These are phyloP conservation scores for Siniperca undulata DNA, from an alignment of 2,797 vertebrate species.

Conservation along the genomic window DNA sequence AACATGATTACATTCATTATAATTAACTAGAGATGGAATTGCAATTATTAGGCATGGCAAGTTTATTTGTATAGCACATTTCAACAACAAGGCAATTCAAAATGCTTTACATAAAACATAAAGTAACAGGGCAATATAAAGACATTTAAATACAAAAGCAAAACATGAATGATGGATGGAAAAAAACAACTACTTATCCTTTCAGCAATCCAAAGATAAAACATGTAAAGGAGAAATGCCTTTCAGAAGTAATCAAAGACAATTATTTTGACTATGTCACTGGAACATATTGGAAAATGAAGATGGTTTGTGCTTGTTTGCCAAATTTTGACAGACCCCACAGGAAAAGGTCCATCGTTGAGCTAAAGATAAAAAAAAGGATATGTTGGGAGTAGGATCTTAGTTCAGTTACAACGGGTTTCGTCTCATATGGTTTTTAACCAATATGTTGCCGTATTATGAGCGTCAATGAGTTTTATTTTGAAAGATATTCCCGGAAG, in stretches of 20 bases:
- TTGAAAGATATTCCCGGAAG: constrained; percentile 45
- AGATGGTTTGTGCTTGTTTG: neutral
- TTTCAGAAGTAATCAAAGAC: neutral
- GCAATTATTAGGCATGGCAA: too few relatives aligned
- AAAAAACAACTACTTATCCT: neutral
- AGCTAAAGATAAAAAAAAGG: neutral
- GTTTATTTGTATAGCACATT: too few relatives aligned
- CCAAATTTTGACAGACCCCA: too few relatives aligned
- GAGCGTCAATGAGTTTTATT: constrained; percentile 27
- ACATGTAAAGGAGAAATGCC: neutral
- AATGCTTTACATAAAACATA: too few relatives aligned
- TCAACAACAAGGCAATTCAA: too few relatives aligned
- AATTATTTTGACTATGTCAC: neutral
- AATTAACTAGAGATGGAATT: neutral
- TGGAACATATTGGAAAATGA: neutral
- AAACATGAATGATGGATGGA: neutral
- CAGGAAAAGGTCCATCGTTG: too few relatives aligned
- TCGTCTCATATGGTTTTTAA: neutral
- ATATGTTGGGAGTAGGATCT: too few relatives aligned
- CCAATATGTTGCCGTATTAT: too few relatives aligned
- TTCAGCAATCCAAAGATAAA: neutral
- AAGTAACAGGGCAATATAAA: too few relatives aligned
- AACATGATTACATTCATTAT: neutral
- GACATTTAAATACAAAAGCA: too few relatives aligned
- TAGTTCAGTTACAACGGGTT: neutral